phyloP scores from a whole-genome alignment of 2,888 invertebrate genomes.

The Xylocampa areola region DNA sequence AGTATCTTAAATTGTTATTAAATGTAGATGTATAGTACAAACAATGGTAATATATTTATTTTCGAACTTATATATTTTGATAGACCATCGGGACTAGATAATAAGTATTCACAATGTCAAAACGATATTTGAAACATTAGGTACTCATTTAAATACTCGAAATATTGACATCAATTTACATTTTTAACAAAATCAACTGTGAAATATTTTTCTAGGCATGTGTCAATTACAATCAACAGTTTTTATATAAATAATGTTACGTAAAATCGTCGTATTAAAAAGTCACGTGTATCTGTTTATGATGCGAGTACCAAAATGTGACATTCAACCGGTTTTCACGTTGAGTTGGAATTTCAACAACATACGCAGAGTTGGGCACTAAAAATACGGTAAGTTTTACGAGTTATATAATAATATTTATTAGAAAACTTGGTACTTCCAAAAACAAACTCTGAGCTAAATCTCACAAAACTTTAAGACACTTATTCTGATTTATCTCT shows the following conservation, averaged over 20 bases:
- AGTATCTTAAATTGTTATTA: neutral
- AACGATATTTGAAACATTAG: slow-evolving; percentile 2
- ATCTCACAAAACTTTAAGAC: slow-evolving; percentile 23
- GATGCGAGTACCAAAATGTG: slow-evolving; percentile 20
- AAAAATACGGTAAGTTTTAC: slow-evolving; percentile 19
- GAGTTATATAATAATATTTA: slow-evolving; percentile 18
- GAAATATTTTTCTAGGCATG: slow-evolving; percentile 7
- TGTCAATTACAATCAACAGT: slow-evolving; percentile 9
- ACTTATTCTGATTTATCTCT: slow-evolving; percentile 25
- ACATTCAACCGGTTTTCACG: slow-evolving; percentile 14
- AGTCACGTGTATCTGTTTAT: slow-evolving; percentile 31
- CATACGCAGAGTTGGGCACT: neutral
- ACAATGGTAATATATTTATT: neutral
- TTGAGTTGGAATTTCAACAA: slow-evolving; percentile 14
- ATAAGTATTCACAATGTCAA: slow-evolving; percentile 7
- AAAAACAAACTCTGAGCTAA: slow-evolving; percentile 20
- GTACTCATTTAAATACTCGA: slow-evolving; percentile 4
- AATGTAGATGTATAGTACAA: neutral
- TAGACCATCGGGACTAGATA: slow-evolving; percentile 1
- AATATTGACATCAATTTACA: neutral
- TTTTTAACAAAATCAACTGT: neutral
- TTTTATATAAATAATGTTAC: slow-evolving; percentile 2
- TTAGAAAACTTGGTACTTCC: slow-evolving; percentile 32
- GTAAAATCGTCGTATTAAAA: slow-evolving; percentile 3
- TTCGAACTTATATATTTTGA: slow-evolving; percentile 4